phyloP scores from a whole-genome alignment of 2,113 vertebrate genomes.

The Mola mola region DNA sequence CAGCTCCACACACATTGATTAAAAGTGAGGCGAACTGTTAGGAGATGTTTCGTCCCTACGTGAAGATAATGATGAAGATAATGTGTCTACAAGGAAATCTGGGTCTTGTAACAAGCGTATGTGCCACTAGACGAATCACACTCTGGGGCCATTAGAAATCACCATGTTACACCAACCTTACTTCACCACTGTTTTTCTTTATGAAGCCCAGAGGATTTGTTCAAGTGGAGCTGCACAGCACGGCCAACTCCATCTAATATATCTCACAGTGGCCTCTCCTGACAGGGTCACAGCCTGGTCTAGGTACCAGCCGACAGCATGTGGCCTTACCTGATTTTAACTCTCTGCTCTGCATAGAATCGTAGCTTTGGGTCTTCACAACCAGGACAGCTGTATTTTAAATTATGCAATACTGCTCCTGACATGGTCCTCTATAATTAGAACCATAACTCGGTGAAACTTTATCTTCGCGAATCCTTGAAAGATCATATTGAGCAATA shows the following conservation, averaged over 20 bases:
- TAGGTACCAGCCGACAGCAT: constrained; percentile 11
- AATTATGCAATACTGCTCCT: constrained; percentile 14
- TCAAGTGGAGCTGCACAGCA: background rate
- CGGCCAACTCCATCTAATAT: background rate
- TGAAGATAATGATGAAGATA: constrained; percentile 2
- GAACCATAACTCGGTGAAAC: constrained; percentile 33
- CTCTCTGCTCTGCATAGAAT: background rate
- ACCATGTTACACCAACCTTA: background rate
- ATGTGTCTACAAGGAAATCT: constrained; percentile 13
- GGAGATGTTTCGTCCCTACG: background rate
- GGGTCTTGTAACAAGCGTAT: constrained; percentile 9
- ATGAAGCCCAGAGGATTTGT: constrained; percentile 11
- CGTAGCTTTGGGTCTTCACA: background rate
- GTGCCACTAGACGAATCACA: background rate
- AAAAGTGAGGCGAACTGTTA: background rate
- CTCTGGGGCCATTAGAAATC: background rate
- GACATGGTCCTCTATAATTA: constrained; percentile 23
- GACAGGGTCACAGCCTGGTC: constrained; percentile 12
- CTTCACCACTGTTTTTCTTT: constrained; percentile 11
- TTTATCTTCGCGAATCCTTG: constrained; percentile 5
- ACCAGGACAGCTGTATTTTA: background rate
- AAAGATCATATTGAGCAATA: constrained; percentile 19
- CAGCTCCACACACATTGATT: background rate
- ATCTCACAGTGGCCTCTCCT: background rate
- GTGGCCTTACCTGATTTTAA: constrained; percentile 3